Conservation (phyloP, 64 coral and sea anemone genomes). For the Hydrozoanthus tunicans region DNA sequence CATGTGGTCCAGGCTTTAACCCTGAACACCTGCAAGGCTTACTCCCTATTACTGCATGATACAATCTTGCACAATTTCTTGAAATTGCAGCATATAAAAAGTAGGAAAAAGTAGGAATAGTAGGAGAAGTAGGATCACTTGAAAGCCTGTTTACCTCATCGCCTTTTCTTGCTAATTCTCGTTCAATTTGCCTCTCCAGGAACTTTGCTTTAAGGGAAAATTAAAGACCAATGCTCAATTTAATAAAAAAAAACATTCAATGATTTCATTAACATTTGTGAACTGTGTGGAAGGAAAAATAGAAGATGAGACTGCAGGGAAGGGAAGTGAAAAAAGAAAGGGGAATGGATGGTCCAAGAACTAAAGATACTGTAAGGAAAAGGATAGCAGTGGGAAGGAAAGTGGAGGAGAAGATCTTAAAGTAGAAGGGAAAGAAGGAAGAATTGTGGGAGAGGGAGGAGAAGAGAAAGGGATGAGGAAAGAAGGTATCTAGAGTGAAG, state of each 20-base stretch:
- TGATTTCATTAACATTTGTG: too few species aligned
- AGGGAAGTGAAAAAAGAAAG: neutral
- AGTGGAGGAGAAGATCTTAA: neutral
- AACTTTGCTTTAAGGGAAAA: conserved; percentile 70
- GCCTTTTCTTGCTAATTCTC: conserved; percentile 86
- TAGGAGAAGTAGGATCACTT: too few species aligned
- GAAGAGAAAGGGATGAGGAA: neutral
- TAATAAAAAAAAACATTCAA: too few species aligned
- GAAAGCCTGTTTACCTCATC: conserved; percentile 90
- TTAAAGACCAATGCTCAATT: too few species aligned
- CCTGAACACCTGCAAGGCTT: too few species aligned
- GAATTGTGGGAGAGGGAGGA: neutral
- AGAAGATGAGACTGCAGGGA: neutral
- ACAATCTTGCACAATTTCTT: too few species aligned
- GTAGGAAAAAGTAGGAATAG: too few species aligned
- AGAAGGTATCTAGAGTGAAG: neutral
- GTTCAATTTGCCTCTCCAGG: conserved; percentile 90
- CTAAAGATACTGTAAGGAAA: neutral
- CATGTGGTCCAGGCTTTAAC: too few species aligned
- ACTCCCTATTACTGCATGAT: too few species aligned
- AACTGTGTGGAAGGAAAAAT: neutral
- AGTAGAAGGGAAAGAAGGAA: neutral
- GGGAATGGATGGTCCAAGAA: neutral
- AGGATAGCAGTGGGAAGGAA: neutral
- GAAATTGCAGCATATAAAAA: too few species aligned